Evolutionary conservation across 2,113 vertebrate genomes (phyloP).

Genomic region (Brachypodius melanocephalos): DNA sequence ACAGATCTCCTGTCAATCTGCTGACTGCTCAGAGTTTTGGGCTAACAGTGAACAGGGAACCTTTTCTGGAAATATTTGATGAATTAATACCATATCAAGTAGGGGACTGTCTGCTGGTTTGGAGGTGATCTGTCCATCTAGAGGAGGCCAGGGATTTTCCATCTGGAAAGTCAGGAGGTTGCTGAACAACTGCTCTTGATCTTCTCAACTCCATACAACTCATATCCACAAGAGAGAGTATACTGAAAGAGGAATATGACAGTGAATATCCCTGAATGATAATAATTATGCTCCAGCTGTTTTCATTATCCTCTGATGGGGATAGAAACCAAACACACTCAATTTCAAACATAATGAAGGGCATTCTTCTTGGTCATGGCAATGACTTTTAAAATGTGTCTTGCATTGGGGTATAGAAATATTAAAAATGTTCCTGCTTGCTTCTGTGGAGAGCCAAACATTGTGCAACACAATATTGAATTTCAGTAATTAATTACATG

Average conservation of each 20-base stretch:
- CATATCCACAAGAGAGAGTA: background rate
- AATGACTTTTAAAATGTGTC: background rate
- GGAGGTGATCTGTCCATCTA: background rate
- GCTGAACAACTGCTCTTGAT: background rate
- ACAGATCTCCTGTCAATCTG: background rate
- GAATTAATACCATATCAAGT: rapidly evolving
- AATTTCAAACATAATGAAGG: background rate
- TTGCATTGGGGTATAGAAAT: background rate
- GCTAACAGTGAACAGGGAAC: background rate
- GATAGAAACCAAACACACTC: background rate
- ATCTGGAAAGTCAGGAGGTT: background rate
- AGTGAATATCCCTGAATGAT: background rate
- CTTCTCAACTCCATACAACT: background rate
- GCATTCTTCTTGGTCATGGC: background rate
- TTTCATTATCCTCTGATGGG: constrained; percentile 19
- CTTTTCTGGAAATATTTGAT: background rate
- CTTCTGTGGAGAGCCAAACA: background rate
- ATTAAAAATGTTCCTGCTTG: background rate
- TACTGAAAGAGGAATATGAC: background rate
- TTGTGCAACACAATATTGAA: background rate
- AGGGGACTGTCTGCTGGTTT: background rate
- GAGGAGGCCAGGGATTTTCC: background rate
- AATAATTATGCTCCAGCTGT: constrained; percentile 8
- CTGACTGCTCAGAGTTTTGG: background rate
- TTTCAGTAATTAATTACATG: constrained; percentile 10